A percentile compares a stretch with the other conserved stretches of the same genome.
phyloP scores from a whole-genome alignment of 2,113 vertebrate genomes.

The Ciconia maguari region DNA sequence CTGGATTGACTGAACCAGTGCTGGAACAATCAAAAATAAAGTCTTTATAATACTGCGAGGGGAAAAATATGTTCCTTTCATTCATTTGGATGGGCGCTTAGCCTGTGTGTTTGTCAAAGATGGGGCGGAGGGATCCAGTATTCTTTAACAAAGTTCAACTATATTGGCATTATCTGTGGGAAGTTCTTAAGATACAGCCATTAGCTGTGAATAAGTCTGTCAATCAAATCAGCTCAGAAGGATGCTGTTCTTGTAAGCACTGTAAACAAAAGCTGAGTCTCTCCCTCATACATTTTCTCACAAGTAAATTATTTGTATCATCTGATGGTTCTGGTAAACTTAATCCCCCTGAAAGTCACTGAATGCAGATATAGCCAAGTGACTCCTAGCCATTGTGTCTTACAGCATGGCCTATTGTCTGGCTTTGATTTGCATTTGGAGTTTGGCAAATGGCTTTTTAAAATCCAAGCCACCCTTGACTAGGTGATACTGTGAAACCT shows the following conservation, averaged over 20 bases:
- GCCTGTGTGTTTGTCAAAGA: not conserved
- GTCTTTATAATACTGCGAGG: not conserved
- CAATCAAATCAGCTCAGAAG: not conserved
- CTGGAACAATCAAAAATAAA: not conserved
- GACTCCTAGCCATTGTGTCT: not conserved
- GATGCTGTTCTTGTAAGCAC: not conserved
- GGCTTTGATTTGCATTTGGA: not conserved
- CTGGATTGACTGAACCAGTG: not conserved
- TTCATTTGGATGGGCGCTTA: not conserved
- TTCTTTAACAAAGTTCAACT: not conserved
- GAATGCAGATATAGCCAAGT: not conserved
- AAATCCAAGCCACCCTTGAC: not conserved
- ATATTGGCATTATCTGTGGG: not conserved
- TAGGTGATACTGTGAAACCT: not conserved
- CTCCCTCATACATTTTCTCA: not conserved
- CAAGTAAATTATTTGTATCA: not conserved
- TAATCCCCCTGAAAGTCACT: not conserved
- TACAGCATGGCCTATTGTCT: not conserved
- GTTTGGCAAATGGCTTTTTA: not conserved
- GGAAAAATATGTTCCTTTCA: not conserved
- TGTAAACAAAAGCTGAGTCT: not conserved
- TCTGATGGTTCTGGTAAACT: not conserved
- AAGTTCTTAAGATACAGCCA: not conserved
- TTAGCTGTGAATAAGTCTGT: constrained; percentile 15
- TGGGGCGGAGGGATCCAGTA: not conserved